Conservation (phyloP, 2,888 invertebrate species). For the Noctua janthe region DNA sequence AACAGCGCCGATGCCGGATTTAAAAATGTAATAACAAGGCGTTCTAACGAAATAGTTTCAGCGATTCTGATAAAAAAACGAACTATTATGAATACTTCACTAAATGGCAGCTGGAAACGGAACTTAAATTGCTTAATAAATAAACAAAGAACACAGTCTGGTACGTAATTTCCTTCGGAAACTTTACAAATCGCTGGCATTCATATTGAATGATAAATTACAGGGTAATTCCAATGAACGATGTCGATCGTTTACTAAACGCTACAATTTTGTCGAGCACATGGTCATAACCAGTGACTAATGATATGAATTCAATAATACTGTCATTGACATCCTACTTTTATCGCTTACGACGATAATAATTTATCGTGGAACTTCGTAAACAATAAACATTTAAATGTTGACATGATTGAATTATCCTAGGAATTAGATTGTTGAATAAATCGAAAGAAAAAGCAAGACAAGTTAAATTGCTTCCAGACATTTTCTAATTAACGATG, state of each 20-base stretch:
- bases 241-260: conserved; percentile 41
- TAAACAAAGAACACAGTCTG: conserved; percentile 23
- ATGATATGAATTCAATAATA: conserved; percentile 48
- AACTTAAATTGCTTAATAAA: conserved; percentile 41
- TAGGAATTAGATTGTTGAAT: conserved; percentile 4
- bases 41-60: conserved; percentile 14
- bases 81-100: neutral
- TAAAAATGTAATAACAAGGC: conserved; percentile 37
- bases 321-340: conserved; percentile 41
- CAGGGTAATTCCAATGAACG: conserved; percentile 42
- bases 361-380: conserved; percentile 32
- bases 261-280: conserved; percentile 44
- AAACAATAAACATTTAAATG: conserved; percentile 41
- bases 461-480: neutral
- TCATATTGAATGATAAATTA: conserved; percentile 49
- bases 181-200: conserved; percentile 42
- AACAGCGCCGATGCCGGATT: conserved; percentile 42
- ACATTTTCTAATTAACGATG: neutral
- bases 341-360: conserved; percentile 33
- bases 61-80: neutral
- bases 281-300: conserved; percentile 38
- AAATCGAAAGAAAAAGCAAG: conserved; percentile 4
- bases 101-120: conserved; percentile 6
- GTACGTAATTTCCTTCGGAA: conserved; percentile 35
- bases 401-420: conserved; percentile 14